Percentiles rank a stretch among this genome's conserved stretches.
Conservation (phyloP, 2,888 invertebrate species). For the Stenichneumon culpator region DNA sequence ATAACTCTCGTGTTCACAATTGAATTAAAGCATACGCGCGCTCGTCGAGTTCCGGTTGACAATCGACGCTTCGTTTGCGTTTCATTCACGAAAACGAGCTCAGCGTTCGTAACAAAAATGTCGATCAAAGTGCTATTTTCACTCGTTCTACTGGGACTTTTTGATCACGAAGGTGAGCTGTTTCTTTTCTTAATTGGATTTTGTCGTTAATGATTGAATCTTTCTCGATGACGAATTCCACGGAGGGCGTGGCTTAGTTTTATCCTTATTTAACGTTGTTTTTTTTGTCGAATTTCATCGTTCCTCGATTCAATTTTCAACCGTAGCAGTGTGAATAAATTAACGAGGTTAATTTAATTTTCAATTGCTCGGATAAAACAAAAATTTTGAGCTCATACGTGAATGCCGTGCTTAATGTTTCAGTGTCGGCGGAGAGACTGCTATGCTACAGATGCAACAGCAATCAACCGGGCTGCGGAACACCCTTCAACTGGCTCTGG, state of each 20-base stretch:
- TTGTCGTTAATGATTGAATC: background rate
- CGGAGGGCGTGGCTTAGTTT: conserved; percentile 58
- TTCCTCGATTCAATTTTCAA: background rate
- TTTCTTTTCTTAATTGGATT: background rate
- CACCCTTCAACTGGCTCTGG: conserved; percentile 93
- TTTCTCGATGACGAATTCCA: conserved; percentile 1
- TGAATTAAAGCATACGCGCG: background rate
- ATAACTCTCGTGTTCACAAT: background rate
- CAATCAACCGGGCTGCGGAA: conserved; percentile 95
- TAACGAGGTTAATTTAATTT: background rate
- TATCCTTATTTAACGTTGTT: background rate
- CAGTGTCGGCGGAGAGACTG: conserved; percentile 60
- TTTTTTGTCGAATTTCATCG: background rate
- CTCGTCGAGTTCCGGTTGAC: background rate
- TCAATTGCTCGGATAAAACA: background rate
- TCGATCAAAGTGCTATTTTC: conserved; percentile 45
- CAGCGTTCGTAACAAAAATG: conserved; percentile 33
- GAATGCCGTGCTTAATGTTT: background rate
- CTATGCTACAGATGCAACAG: conserved; percentile 95
- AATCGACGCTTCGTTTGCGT: conserved; percentile 27
- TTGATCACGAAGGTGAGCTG: conserved; percentile 38
- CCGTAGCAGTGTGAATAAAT: background rate
- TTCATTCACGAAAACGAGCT: background rate
- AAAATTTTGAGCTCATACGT: background rate
- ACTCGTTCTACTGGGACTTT: conserved; percentile 37